Conservation (phyloP, 1,140 invertebrate species). For the Zaprionus inermis region DNA sequence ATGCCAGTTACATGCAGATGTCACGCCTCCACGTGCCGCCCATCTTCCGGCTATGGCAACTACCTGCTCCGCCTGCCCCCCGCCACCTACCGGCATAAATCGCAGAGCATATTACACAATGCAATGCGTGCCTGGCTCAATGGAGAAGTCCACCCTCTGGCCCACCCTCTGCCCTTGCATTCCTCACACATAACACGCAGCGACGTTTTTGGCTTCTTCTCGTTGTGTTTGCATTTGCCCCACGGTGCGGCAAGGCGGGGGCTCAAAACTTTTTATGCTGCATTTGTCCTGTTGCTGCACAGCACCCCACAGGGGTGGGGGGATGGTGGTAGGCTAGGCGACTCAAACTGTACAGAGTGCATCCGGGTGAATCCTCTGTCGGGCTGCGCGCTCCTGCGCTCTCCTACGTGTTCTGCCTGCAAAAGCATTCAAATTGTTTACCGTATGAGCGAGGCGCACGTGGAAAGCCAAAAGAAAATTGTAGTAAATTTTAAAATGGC, state of each 20-base stretch:
- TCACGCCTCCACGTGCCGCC: constrained; percentile 42
- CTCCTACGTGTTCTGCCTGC: constrained; percentile 73
- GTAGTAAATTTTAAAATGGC: constrained; percentile 81
- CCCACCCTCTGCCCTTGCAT: neutral
- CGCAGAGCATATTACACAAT: constrained; percentile 83
- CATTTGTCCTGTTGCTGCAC: constrained; percentile 75
- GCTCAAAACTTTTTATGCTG: constrained; percentile 72
- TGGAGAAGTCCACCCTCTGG: constrained; percentile 23
- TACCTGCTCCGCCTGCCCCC: neutral
- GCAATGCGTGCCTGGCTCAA: constrained; percentile 74
- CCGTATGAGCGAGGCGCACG: constrained; percentile 76
- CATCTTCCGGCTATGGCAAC: neutral
- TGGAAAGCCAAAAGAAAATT: constrained; percentile 80
- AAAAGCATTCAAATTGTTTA: constrained; percentile 82
- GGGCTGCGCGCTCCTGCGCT: constrained; percentile 14
- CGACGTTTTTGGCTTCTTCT: constrained; percentile 31
- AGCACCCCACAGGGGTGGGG: neutral
- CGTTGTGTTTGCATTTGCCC: constrained; percentile 70
- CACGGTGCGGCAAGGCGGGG: constrained; percentile 34
- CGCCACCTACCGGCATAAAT: constrained; percentile 65
- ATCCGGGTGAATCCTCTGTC: constrained; percentile 48
- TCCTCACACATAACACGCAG: constrained; percentile 25
- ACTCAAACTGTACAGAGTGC: constrained; percentile 35
- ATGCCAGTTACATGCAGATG: constrained; percentile 66
- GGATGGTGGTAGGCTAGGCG: neutral